These are phyloP conservation scores for Oscheius sp. DNA, from an alignment of 2,888 invertebrate genomes.

Conservation along the genomic window DNA sequence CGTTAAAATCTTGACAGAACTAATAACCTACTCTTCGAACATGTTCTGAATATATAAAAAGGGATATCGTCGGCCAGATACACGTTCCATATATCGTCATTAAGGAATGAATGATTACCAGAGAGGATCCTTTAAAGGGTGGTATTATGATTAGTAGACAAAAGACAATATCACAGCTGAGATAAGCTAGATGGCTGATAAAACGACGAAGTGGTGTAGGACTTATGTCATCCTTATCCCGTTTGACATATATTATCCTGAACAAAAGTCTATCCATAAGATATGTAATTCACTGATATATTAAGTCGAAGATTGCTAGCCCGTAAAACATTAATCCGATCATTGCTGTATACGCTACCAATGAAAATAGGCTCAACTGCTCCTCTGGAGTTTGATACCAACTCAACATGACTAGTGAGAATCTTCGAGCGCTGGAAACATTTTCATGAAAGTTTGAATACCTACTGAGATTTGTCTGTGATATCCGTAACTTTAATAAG, in stretches of 20 bases:
- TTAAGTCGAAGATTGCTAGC: slow-evolving; percentile 21
- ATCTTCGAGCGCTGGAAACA: slow-evolving; percentile 16
- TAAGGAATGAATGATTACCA: slow-evolving; percentile 25
- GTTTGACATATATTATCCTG: slow-evolving; percentile 19
- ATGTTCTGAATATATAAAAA: slow-evolving; percentile 24
- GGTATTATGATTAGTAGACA: slow-evolving; percentile 21
- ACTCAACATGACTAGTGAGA: slow-evolving; percentile 1
- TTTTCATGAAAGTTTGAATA: neutral
- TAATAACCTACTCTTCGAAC: slow-evolving; percentile 9
- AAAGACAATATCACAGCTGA: slow-evolving; percentile 25
- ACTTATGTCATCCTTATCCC: slow-evolving; percentile 21
- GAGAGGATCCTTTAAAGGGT: neutral
- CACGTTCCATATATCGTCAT: slow-evolving; percentile 26
- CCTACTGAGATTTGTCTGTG: slow-evolving; percentile 10
- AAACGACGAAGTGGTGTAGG: slow-evolving; percentile 11
- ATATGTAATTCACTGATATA: slow-evolving; percentile 26
- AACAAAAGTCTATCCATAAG: neutral
- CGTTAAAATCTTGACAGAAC: neutral
- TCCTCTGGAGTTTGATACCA: slow-evolving; percentile 27
- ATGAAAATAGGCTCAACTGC: slow-evolving; percentile 12
- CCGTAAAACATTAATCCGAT: slow-evolving; percentile 31
- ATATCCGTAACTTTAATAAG: slow-evolving; percentile 19
- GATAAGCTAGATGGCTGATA: slow-evolving; percentile 17
- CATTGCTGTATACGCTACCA: slow-evolving; percentile 31
- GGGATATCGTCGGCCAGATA: slow-evolving; percentile 30